Conservation (phyloP, 2,888 invertebrate genomes). For the Ischnura elegans region DNA sequence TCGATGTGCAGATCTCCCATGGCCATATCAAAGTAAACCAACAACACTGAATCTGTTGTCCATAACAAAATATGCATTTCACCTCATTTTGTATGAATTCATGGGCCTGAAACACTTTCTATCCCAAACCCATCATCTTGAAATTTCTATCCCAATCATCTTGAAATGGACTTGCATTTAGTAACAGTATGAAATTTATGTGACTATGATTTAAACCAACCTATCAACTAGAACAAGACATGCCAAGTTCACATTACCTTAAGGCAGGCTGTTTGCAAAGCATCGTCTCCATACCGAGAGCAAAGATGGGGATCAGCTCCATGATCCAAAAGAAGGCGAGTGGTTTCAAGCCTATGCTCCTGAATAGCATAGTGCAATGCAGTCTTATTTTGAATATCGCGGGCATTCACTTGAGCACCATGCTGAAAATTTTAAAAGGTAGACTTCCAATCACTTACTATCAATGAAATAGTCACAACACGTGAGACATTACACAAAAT, state of each 20-base stretch:
- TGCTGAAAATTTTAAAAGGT: slow-evolving; percentile 77
- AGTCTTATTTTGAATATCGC: slow-evolving; percentile 93
- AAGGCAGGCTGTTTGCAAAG: slow-evolving; percentile 91
- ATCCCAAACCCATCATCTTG: too few relatives aligned
- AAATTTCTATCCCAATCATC: too few relatives aligned
- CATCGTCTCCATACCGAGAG: slow-evolving; percentile 92
- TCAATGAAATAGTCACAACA: not conserved
- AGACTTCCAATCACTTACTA: not conserved
- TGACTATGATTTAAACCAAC: not conserved
- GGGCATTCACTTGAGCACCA: slow-evolving; percentile 91
- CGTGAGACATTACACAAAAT: not conserved
- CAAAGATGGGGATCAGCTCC: slow-evolving; percentile 89
- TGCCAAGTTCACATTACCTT: slow-evolving; percentile 77
- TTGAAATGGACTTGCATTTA: not conserved
- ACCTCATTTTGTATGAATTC: too few relatives aligned
- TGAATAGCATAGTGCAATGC: slow-evolving; percentile 96
- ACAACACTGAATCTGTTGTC: too few relatives aligned
- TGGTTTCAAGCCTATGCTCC: slow-evolving; percentile 90
- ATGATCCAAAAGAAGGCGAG: slow-evolving; percentile 87
- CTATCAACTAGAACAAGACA: not conserved
- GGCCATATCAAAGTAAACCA: too few relatives aligned
- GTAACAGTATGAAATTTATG: not conserved
- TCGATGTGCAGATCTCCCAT: too few relatives aligned
- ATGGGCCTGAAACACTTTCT: too few relatives aligned
- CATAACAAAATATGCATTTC: too few relatives aligned